Base-by-base conservation (phyloP, 2,888 invertebrate species). In the Nemotelus pantherinus region DNA sequence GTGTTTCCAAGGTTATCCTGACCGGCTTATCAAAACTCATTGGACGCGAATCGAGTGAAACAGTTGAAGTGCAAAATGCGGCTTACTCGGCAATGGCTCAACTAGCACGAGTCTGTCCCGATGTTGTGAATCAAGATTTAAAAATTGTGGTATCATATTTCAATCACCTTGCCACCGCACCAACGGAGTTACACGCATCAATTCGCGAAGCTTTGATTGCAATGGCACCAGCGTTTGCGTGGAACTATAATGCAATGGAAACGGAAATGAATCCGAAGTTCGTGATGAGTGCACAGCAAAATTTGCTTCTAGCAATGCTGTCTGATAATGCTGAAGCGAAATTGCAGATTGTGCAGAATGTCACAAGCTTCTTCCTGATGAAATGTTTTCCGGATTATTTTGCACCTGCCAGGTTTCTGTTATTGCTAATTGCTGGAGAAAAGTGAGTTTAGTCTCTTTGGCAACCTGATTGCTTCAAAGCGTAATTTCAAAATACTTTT, bases 351-450 rank as follows among this genome's bases (percentile, higher is more conserved):
- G 93, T 94, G 57, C 90, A 97, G 78, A 93, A 94, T 87, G 93
- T 95, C 57, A 94, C 95, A 2, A 94, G 94, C 83, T 91, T 94
- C 79, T 96, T 95, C 83, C 90, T 95, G 0, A 92, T 93, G 2
- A 91, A 91, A 5, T 93, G 96, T 81, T 97, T 96, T 86, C 94
- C 95, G 0, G 89, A 91, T 50, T 90, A 94, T 83, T 94, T 95
- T 85, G 92, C 94, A 0, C 93, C 95, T 0, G 94, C 96, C 0
- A 90, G 95, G 83, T 96, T 94, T 85, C 88, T 96, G 7, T 87
- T 97, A 76, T 88, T 97, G 39, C 86, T 95, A 77, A 95, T 95
- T 50, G 93, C 93, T 81, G 96, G 95, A 64, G 96, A 97, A 84
- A 90, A 89, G 94, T 95, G 86, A 85, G 89, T 87, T 79, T 47